A percentile compares a stretch with the other conserved stretches of the same genome.
Evolutionary conservation across 2,888 invertebrate genomes (phyloP).

Genomic region (Drosophila siamana): DNA sequence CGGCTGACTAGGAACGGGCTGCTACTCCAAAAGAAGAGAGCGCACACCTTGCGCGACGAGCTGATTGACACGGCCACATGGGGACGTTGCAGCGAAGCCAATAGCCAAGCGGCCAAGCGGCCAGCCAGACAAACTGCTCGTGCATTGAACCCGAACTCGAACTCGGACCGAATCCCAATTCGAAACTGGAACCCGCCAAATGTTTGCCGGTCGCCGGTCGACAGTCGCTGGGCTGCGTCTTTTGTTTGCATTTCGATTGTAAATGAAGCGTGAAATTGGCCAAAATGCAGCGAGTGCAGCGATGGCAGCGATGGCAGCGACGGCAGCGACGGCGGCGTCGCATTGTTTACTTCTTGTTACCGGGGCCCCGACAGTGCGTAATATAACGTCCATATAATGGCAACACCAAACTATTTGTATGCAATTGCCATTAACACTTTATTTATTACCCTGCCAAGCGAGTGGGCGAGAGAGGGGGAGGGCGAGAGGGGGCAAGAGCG

Average conservation of each 20-base stretch:
- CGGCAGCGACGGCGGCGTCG: slow-evolving; percentile 58
- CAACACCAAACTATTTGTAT: slow-evolving; percentile 80
- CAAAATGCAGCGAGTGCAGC: slow-evolving; percentile 72
- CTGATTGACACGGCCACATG: slow-evolving; percentile 82
- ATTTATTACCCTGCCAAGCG: slow-evolving; percentile 69
- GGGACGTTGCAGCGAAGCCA: slow-evolving; percentile 50
- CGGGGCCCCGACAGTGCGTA: slow-evolving; percentile 55
- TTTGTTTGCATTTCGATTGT: slow-evolving; percentile 75
- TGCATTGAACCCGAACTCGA: slow-evolving; percentile 63
- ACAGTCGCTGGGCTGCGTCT: slow-evolving; percentile 52
- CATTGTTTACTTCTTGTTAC: slow-evolving; percentile 82
- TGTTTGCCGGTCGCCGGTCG: too few relatives aligned
- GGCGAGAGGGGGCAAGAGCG: background rate
- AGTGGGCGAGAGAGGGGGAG: background rate
- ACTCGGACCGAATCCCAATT: slow-evolving; percentile 28
- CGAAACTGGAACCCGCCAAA: slow-evolving; percentile 46
- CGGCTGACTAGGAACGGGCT: slow-evolving; percentile 16
- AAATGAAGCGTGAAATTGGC: slow-evolving; percentile 84
- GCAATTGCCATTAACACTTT: slow-evolving; percentile 83
- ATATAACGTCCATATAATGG: slow-evolving; percentile 67
- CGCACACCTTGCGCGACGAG: slow-evolving; percentile 80
- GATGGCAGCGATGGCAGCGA: slow-evolving; percentile 68
- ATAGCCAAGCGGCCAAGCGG: slow-evolving; percentile 27
- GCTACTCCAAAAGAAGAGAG: slow-evolving; percentile 38
- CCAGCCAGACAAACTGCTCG: slow-evolving; percentile 51